Conservation (phyloP, 2,113 vertebrate genomes). For the Cololabis saira region DNA sequence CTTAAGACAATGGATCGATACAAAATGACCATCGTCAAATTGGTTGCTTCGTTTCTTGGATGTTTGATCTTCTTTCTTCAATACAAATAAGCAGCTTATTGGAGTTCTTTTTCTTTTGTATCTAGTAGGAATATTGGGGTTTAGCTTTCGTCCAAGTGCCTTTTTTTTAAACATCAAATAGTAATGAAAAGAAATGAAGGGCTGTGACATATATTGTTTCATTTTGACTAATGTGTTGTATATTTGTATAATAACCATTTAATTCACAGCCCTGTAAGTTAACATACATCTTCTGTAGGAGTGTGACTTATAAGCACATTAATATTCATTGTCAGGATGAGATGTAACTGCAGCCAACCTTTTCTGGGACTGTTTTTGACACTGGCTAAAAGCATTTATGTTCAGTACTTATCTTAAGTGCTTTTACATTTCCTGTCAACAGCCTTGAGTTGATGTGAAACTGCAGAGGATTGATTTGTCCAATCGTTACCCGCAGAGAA, state of each 20-base stretch:
- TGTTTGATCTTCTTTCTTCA: background rate
- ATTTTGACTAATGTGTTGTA: background rate
- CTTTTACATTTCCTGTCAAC: slow-evolving; percentile 4
- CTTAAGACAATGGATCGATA: slow-evolving; percentile 1
- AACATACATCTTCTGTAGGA: background rate
- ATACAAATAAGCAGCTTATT: background rate
- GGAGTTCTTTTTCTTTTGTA: background rate
- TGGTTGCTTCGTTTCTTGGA: slow-evolving; percentile 3
- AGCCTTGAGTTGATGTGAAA: slow-evolving; percentile 24
- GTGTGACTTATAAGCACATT: slow-evolving; percentile 14
- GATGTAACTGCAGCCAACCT: background rate
- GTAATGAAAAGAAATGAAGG: too few species aligned
- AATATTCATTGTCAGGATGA: slow-evolving; percentile 1
- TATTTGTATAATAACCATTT: background rate
- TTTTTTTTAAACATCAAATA: too few species aligned
- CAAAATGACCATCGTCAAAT: background rate
- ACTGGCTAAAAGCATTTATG: slow-evolving; percentile 1
- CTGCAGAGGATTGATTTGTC: background rate
- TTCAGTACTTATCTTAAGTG: background rate
- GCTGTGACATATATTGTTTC: too few species aligned
- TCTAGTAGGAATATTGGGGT: background rate
- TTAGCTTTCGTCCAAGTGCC: too few species aligned
- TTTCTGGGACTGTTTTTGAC: slow-evolving; percentile 10
- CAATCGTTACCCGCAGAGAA: background rate
- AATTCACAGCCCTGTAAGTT: background rate